Evolutionary conservation across 2,797 vertebrate species (phyloP), one percentile per base, ranked within the genome.

Genomic region (Pteronotus mesoamericanus): DNA sequence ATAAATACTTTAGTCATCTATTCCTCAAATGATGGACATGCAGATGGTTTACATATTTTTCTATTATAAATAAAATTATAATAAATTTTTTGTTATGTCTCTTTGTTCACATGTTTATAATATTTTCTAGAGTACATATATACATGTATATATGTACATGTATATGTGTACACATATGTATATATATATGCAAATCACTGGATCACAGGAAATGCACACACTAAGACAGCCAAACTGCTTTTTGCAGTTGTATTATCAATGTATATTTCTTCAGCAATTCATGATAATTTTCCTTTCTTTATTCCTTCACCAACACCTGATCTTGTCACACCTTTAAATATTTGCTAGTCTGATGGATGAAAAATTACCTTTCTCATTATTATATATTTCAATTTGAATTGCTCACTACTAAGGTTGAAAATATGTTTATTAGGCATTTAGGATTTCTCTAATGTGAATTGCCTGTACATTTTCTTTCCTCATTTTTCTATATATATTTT

Each of bases 321-420:
- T 90, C 10, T 86, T 94, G 37, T 46, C 55, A 48, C 16, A 59
- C 9, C 8, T 94, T 94, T 77, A 87, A 77, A 95, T 53, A n/a
- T 74, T 94, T 77, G 6, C 29, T 89, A 61, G 42, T 32, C 51
- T 22, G 7, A 34, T 57, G 8, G 8, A 59, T 64, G 39, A 94
- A 22, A 85, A 85, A 91, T 78, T 88, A 6, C 93, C 55, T 55
- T 96, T 86, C 46, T 79, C 24, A 37, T 89, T 92, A 89, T 59
- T 83, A 89, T 64, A 16, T 64, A 64, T 84, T 94, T 85, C 6
- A 82, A 14, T 68, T 78, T 89, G 48, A 89, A 80, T 86, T 86
- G 6, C 24, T 46, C 39, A 92, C 75, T 84, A 79, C 9, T 32
- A 64, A 88, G 26, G 42, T 86, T 72, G 19, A 82, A 6, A 66